Evolutionary conservation across 2,797 vertebrate genomes (phyloP), one percentile per base, ranked within the genome.

Genomic region (Kryptopterus vitreolus): DNA sequence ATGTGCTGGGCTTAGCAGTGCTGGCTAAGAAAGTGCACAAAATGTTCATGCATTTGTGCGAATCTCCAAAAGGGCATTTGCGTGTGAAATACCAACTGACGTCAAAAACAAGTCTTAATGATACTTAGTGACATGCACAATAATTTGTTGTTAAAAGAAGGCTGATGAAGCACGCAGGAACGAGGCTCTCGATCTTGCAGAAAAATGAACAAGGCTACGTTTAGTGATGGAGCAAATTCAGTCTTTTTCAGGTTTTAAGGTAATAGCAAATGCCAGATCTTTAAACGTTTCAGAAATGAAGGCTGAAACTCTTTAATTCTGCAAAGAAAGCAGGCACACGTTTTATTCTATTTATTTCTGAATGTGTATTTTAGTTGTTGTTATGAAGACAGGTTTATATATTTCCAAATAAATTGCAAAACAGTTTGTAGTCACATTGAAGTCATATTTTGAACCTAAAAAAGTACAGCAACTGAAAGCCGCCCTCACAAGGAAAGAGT

Each of bases 41-140:
- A 35, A 55, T 12, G 3, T 71, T 52, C 5, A 55, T 73, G 53
- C 53, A 58, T 74, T 24, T 43, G 8, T 74, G 53, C 7, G 0
- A 43, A 15, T 74, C n/a, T 43, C 33, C 4, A 58, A 74, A 74
- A 74, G 33, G 53, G 38, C 33, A 74, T 43, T 58, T 26, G 71
- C 33, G 38, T 43, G 22, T 26, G 31, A 43, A 74, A 74, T 43
- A 58, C 53, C 53, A 73, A 73, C 31, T 73, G 71, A 43, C 13
- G 2, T 55, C 31, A 62, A 38, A 52, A 58, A 58, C 18, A 73
- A 58, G 35, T 24, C 15, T 43, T 38, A 74, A 74, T 43, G 7
- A 35, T 18, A 22, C 69, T 71, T 72, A 10, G 52, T 11, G 55
- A 35, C 22, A 71, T 53, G 20, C 4, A 29, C 16, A 70, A 31